Base-by-base conservation (phyloP, 2,888 invertebrate genomes). In the Lithophane semibrunnea region DNA sequence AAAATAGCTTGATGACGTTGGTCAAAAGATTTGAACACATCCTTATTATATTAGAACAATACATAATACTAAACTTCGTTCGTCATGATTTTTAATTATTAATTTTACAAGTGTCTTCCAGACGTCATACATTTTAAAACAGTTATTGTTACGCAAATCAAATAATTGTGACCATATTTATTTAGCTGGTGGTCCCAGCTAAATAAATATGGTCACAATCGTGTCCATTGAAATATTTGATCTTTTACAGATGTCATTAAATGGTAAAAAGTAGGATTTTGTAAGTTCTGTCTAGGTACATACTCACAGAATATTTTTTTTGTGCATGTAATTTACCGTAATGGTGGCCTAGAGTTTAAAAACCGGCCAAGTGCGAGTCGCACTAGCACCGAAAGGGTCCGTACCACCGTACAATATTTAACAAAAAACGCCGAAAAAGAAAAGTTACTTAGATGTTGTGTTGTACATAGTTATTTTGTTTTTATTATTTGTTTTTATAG, bases 41-140 rank as follows among this genome's bases (percentile, higher is more conserved):
- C 64, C 79, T 24, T 72, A 70, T 16, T 64, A 49, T n/a, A 72
- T 72, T 29, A 24, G 13, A 79, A 78, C 79, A 78, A 78, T 78
- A 52, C 16, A 78, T 44, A 78, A 58, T 78, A 64, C 18, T 5
- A 37, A 61, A 58, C 7, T 61, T 37, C 29, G 73, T 29, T 79
- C 73, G 79, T 79, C 64, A 79, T 58, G 49, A 65, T 58, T 49
- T 71, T 72, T 58, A 78, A 68, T 68, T 1, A 67, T 67, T 67
- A 37, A 37, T 67, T n/a, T 68, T 10, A 18, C 16, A 37, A 54
- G 10, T n/a, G 54, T 37, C 29, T 2, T 52, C 9, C 16, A 4
- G 16, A 68, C 68, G 68, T 68, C 68, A 68, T 37, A 3, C 5
- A 29, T 29, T 60, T 16, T 37, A 16, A 5, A 72, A 56, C 29